These are phyloP conservation scores for Cydia splendana DNA, from an alignment of 1,140 invertebrate genomes.

Conservation along the genomic window DNA sequence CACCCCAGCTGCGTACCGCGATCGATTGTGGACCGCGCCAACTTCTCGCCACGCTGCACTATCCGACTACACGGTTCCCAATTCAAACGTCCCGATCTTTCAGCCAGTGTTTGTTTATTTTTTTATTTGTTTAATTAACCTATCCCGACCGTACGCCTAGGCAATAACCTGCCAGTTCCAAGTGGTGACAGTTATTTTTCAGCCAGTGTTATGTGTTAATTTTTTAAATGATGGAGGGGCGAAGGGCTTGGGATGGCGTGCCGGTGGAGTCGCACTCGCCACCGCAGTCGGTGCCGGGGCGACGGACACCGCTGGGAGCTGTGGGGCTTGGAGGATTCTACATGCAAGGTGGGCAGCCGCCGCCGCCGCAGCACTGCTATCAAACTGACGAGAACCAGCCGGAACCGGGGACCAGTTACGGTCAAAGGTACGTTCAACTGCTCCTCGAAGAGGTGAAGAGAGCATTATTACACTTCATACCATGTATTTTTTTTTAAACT, in stretches of 20 bases:
- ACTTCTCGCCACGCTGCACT: constrained; percentile 69
- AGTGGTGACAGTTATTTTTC: constrained; percentile 10
- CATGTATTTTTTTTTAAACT: too few relatives aligned
- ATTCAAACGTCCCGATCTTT: constrained; percentile 52
- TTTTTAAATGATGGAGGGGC: constrained; percentile 65
- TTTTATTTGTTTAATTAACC: constrained; percentile 29
- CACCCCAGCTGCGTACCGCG: constrained; percentile 74
- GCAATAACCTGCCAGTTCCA: neutral
- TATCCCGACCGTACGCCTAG: neutral
- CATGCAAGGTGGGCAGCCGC: constrained; percentile 82
- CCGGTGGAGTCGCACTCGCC: constrained; percentile 79
- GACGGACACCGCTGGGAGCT: constrained; percentile 89
- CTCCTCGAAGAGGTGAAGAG: neutral
- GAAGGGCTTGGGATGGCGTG: constrained; percentile 73
- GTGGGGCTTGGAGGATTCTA: constrained; percentile 91
- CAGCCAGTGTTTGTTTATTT: constrained; percentile 30
- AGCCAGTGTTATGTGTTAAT: constrained; percentile 51
- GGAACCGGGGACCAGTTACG: constrained; percentile 80
- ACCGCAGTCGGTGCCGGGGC: constrained; percentile 83
- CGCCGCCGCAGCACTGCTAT: constrained; percentile 77
- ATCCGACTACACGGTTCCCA: constrained; percentile 64
- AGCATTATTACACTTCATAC: neutral
- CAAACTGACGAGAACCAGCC: constrained; percentile 91
- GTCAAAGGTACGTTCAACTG: constrained; percentile 60
- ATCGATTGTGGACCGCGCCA: constrained; percentile 75